A percentile compares a stretch with the other conserved stretches of the same genome.
phyloP scores from a whole-genome alignment of 1,140 invertebrate species.

The Macrostomum lignano region DNA sequence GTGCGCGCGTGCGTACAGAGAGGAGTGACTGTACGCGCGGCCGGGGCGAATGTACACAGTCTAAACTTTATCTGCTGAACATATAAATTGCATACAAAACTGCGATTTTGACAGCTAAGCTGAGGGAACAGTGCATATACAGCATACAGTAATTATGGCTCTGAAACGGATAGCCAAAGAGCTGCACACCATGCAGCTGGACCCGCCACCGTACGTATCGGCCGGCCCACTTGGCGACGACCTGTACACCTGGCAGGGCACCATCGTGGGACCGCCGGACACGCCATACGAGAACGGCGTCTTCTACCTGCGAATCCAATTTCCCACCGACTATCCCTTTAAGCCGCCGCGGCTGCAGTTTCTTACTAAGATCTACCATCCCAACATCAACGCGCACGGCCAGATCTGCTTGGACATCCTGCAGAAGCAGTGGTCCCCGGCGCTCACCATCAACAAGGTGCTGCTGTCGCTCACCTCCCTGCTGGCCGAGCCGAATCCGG shows the following conservation, averaged over 20 bases:
- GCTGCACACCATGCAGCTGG: conserved; percentile 21
- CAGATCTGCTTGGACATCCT: conserved; percentile 28
- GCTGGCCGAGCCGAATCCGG: conserved; percentile 90
- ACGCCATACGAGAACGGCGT: conserved; percentile 40
- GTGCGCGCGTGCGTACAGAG: too few species aligned
- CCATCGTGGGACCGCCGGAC: too few species aligned
- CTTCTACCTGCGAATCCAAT: conserved; percentile 44
- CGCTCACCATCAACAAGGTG: conserved; percentile 30
- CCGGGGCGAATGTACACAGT: too few species aligned
- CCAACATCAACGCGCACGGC: conserved; percentile 27
- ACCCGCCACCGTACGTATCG: conserved; percentile 26
- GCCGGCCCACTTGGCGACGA: conserved; percentile 27
- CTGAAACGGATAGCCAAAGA: too few species aligned
- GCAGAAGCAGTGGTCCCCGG: conserved; percentile 27
- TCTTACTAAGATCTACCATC: conserved; percentile 33
- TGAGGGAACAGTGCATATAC: too few species aligned
- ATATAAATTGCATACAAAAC: too few species aligned
- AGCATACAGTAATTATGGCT: too few species aligned
- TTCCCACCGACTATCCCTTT: conserved; percentile 97
- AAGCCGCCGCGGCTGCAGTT: conserved; percentile 92
- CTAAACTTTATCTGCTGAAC: too few species aligned
- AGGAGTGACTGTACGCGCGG: too few species aligned
- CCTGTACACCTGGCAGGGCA: conserved; percentile 14
- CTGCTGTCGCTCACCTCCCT: conserved; percentile 46
- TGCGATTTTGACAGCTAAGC: too few species aligned